Base-by-base conservation (phyloP, 2,888 invertebrate species). In the Boloria selene region DNA sequence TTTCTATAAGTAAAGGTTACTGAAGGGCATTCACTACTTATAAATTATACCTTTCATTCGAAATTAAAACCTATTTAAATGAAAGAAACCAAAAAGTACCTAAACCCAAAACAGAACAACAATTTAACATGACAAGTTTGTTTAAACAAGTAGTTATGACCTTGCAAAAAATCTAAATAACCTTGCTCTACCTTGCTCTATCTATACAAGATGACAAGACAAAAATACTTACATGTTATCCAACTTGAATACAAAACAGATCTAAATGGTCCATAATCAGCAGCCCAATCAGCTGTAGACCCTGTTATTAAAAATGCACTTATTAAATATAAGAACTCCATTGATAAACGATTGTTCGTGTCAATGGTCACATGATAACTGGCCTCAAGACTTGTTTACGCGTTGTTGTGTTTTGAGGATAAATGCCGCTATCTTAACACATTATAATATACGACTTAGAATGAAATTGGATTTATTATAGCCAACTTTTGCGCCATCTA, bases 171-270 rank as follows among this genome's bases (percentile, higher is more conserved):
- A 7, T 7, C 31, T 38, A 1, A 31, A n/a, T 13, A 56, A 10
- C 10, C 0, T 55, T 55, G 18, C 42, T 10, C 22, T 16, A 10
- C 1, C 6, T 42, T 0, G 16, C 2, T 13, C 17, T 5, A 44
- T 14, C n/a, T n/a, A n/a, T n/a, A n/a, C n/a, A 14, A 13, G 18
- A 55, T 14, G 7, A 6, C 5, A 42, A 53, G 0, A 53, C 0
- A 0, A 38, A 42, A 49, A 31, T 31, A 88, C 90, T 88, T 72
- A 90, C 90, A 90, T 65, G 81, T 81, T n/a, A 90, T 86, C 77
- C 80, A 86, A 75, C 83, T 81, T 0, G 90, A 89, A 68, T 90
- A 88, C 31, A 90, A 70, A 14, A 88, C 54, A 0, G 83, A 77
- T 45, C 73, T 78, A 65, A 89, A 87, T 0, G 86, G 79, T n/a